Conservation (phyloP, 2,888 invertebrate species). For the Ormyrus rosae region DNA sequence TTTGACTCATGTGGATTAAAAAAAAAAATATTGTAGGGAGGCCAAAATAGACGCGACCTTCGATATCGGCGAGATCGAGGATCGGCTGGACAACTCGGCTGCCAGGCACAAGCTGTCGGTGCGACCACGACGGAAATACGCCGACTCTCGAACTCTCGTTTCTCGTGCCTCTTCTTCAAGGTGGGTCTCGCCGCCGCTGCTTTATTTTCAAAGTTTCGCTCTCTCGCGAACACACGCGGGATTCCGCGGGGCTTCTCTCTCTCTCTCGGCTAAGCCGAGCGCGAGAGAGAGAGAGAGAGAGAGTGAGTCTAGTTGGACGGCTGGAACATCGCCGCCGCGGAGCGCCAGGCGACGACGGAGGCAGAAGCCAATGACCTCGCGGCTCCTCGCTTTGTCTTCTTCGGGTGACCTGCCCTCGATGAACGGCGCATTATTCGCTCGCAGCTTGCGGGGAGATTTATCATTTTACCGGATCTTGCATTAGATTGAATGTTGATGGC, state of each 20-base stretch:
- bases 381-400: background rate
- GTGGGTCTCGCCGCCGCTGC: slow-evolving; percentile 27
- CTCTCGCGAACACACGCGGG: too few species aligned
- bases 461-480: too few species aligned
- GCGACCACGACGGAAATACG: slow-evolving; percentile 83
- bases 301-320: too few species aligned
- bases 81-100: slow-evolving; percentile 83
- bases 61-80: slow-evolving; percentile 78
- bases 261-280: too few species aligned
- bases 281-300: too few species aligned
- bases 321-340: too few species aligned
- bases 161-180: slow-evolving; percentile 56
- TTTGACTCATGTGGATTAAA: too few species aligned
- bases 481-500: too few species aligned
- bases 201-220: too few species aligned
- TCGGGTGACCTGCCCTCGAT: slow-evolving; percentile 1
- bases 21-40: slow-evolving; percentile 64
- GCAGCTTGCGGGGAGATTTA: too few species aligned
- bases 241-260: too few species aligned
- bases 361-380: slow-evolving; percentile 32
- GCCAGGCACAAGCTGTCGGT: slow-evolving; percentile 86
- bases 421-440: background rate
- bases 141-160: slow-evolving; percentile 76
- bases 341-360: background rate
- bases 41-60: slow-evolving; percentile 79